These are phyloP conservation scores for Mesorhabditis sp. DNA, from an alignment of 2,888 invertebrate genomes.

Conservation along the genomic window DNA sequence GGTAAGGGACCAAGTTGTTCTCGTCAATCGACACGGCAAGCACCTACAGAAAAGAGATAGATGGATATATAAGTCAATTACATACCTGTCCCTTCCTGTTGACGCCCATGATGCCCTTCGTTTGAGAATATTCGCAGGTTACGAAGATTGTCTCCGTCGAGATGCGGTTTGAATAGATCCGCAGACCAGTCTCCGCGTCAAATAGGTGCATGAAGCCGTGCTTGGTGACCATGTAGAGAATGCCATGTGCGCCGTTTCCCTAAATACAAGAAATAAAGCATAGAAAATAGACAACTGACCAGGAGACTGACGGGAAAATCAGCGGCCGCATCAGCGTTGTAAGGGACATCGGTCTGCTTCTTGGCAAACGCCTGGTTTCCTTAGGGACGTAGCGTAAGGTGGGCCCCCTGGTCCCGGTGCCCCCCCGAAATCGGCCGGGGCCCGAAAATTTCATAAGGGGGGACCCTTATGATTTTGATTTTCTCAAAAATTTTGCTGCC, in stretches of 20 bases:
- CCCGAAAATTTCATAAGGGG: too few relatives aligned
- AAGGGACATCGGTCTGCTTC: slow-evolving; percentile 97
- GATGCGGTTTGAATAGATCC: slow-evolving; percentile 97
- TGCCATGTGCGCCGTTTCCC: slow-evolving; percentile 90
- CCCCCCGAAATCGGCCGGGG: too few relatives aligned
- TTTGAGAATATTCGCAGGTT: slow-evolving; percentile 88
- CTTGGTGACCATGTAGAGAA: slow-evolving; percentile 94
- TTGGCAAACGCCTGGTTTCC: slow-evolving; percentile 96
- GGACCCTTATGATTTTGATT: too few relatives aligned
- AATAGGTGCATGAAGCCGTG: slow-evolving; percentile 98
- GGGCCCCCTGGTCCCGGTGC: too few relatives aligned
- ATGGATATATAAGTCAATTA: not conserved
- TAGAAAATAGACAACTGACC: slow-evolving; percentile 57
- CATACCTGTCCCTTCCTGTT: slow-evolving; percentile 69
- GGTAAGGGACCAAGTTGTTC: slow-evolving; percentile 92
- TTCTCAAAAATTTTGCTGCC: too few relatives aligned
- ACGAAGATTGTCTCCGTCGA: slow-evolving; percentile 97
- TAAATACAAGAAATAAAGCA: slow-evolving; percentile 40
- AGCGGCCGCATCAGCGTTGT: slow-evolving; percentile 93
- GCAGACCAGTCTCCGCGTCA: slow-evolving; percentile 91
- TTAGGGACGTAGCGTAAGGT: slow-evolving; percentile 78
- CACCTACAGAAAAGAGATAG: slow-evolving; percentile 68
- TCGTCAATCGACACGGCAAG: slow-evolving; percentile 98
- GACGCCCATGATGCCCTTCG: slow-evolving; percentile 90
- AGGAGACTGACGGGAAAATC: slow-evolving; percentile 99